A percentile compares a stretch with the other conserved stretches of the same genome.
Evolutionary conservation across 2,888 invertebrate genomes (phyloP).

Genomic region (Vesta saturnalis): DNA sequence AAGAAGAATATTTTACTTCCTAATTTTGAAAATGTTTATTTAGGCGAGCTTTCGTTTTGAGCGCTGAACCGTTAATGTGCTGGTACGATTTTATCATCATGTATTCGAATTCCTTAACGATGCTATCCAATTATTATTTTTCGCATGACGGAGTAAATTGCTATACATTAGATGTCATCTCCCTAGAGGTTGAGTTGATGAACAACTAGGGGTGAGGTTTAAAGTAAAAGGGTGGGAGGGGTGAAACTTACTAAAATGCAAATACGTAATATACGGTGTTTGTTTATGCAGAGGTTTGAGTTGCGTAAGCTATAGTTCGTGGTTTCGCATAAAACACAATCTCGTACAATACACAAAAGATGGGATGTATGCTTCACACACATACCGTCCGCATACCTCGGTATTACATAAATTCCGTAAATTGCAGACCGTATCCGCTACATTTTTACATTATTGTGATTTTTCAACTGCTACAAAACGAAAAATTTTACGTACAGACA

Average conservation of each 20-base stretch:
- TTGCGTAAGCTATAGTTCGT: slow-evolving; percentile 39
- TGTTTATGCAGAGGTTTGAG: slow-evolving; percentile 37
- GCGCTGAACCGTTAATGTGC: slow-evolving; percentile 39
- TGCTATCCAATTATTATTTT: slow-evolving; percentile 51
- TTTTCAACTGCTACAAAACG: slow-evolving; percentile 42
- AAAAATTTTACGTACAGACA: slow-evolving; percentile 36
- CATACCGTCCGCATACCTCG: slow-evolving; percentile 38
- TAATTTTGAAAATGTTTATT: slow-evolving; percentile 29
- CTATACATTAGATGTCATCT: slow-evolving; percentile 38
- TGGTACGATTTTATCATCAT: slow-evolving; percentile 31
- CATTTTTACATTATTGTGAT: slow-evolving; percentile 46
- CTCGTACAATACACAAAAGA: slow-evolving; percentile 29
- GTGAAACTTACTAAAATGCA: slow-evolving; percentile 25
- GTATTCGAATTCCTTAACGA: slow-evolving; percentile 44
- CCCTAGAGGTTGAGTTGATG: slow-evolving; percentile 31
- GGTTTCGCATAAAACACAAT: slow-evolving; percentile 35
- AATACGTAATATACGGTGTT: slow-evolving; percentile 35
- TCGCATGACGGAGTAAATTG: slow-evolving; percentile 48
- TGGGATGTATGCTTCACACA: slow-evolving; percentile 26
- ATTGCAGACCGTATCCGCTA: slow-evolving; percentile 37
- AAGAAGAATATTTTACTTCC: slow-evolving; percentile 15
- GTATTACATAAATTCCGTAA: slow-evolving; percentile 43
- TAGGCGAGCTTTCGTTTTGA: slow-evolving; percentile 20
- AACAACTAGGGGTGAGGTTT: slow-evolving; percentile 33
- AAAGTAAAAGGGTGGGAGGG: slow-evolving; percentile 18